Conservation (phyloP, 2,888 invertebrate species). For the Galeopsomyia nigrocyanea region DNA sequence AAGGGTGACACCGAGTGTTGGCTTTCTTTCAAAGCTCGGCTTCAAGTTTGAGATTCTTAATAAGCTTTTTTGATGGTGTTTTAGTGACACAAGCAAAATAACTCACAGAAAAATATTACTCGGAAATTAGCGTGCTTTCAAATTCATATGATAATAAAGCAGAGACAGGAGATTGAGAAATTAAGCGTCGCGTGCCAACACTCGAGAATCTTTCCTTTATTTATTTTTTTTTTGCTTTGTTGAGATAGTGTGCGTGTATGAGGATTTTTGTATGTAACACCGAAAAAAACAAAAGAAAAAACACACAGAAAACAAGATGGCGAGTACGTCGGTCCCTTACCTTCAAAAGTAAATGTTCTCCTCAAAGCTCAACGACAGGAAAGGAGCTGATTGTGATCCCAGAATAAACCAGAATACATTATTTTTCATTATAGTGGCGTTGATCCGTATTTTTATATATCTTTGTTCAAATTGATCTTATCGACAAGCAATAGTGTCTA, state of each 20-base stretch:
- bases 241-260: conserved; percentile 52
- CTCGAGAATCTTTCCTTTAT: conserved; percentile 17
- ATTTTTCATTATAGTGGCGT: conserved; percentile 66
- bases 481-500: conserved; percentile 14
- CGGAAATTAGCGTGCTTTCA: no score
- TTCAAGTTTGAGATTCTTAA: conserved; percentile 9
- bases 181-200: conserved; percentile 27
- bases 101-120: no score
- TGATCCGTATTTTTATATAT: conserved; percentile 55
- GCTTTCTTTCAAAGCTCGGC: conserved; percentile 44
- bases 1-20: conserved; percentile 65
- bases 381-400: conserved; percentile 70
- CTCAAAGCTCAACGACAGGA: conserved; percentile 70
- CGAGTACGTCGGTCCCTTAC: conserved; percentile 70
- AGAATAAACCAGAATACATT: conserved; percentile 70
- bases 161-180: conserved; percentile 10
- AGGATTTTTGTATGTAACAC: conserved; percentile 66
- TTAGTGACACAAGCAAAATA: no score
- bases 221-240: neutral
- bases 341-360: conserved; percentile 71
- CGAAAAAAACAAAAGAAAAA: conserved; percentile 59
- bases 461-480: conserved; percentile 43
- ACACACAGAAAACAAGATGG: conserved; percentile 68
- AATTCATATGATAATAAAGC: neutral
- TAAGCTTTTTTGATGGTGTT: no score